A percentile compares a stretch with the other conserved stretches of the same genome.
Evolutionary conservation across 2,888 invertebrate genomes (phyloP).

Genomic region (Belgica antarctica): DNA sequence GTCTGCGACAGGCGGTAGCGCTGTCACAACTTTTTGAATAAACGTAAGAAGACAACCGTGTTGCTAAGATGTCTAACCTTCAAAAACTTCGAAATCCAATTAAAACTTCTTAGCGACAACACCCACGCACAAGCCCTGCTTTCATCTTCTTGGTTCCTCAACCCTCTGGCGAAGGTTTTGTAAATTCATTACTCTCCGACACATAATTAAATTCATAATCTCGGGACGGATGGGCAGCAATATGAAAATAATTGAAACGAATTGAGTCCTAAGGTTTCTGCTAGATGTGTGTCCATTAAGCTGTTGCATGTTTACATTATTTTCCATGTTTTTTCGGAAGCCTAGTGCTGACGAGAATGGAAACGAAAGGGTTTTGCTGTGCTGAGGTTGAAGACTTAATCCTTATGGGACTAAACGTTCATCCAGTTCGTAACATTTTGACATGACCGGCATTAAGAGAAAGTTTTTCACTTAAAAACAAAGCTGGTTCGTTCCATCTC

Average conservation of each 20-base stretch:
- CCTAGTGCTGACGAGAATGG: neutral
- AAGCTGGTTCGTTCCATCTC: neutral
- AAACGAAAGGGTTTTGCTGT: slow-evolving; percentile 19
- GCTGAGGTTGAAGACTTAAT: slow-evolving; percentile 37
- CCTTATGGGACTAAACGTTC: neutral
- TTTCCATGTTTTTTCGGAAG: neutral
- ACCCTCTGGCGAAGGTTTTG: too few relatives aligned
- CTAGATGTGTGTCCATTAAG: slow-evolving; percentile 26
- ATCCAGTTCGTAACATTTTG: neutral
- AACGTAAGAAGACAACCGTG: too few relatives aligned
- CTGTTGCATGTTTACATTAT: slow-evolving; percentile 35
- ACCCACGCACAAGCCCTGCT: too few relatives aligned
- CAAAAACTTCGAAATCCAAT: too few relatives aligned
- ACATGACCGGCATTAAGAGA: slow-evolving; percentile 1
- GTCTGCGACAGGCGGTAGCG: too few relatives aligned
- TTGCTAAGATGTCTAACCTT: too few relatives aligned
- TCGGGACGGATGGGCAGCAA: neutral
- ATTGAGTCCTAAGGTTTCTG: slow-evolving; percentile 18
- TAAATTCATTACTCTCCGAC: slow-evolving; percentile 32
- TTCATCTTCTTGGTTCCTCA: too few relatives aligned
- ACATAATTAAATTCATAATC: slow-evolving; percentile 42
- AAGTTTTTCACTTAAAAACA: neutral
- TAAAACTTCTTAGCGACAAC: too few relatives aligned
- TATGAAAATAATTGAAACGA: slow-evolving; percentile 38
- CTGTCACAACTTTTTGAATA: too few relatives aligned